phyloP scores from a whole-genome alignment of 1,140 invertebrate genomes.

The Armadillidium nasatum region DNA sequence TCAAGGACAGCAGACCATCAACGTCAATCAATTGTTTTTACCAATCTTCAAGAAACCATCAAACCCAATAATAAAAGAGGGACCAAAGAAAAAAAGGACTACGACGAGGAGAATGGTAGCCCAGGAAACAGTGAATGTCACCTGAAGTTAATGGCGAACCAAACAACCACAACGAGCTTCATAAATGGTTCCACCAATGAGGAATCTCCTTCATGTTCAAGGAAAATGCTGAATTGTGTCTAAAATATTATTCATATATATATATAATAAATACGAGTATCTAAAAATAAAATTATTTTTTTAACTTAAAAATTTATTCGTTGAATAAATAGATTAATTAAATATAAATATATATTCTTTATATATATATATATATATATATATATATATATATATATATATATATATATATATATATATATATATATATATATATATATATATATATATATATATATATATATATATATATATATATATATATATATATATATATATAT shows the following conservation, averaged over 20 bases:
- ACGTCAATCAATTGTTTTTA: neutral
- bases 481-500: slow-evolving; percentile 1
- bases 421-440: neutral
- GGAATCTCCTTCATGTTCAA: neutral
- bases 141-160: neutral
- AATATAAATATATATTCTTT: no score
- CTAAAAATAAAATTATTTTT: no score
- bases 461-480: neutral
- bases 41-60: neutral
- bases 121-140: neutral
- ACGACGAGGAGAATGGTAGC: neutral
- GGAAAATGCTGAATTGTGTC: neutral
- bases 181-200: neutral
- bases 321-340: no score
- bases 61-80: neutral
- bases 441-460: neutral
- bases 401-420: neutral
- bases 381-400: neutral
- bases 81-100: neutral
- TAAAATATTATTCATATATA: neutral
- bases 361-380: neutral
- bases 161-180: neutral
- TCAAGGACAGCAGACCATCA: neutral
- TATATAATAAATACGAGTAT: no score
- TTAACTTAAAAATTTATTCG: no score